Percentiles rank a stretch among this genome's conserved stretches.
phyloP scores from a whole-genome alignment of 2,888 invertebrate genomes.

The Caenorhabditis angaria region DNA sequence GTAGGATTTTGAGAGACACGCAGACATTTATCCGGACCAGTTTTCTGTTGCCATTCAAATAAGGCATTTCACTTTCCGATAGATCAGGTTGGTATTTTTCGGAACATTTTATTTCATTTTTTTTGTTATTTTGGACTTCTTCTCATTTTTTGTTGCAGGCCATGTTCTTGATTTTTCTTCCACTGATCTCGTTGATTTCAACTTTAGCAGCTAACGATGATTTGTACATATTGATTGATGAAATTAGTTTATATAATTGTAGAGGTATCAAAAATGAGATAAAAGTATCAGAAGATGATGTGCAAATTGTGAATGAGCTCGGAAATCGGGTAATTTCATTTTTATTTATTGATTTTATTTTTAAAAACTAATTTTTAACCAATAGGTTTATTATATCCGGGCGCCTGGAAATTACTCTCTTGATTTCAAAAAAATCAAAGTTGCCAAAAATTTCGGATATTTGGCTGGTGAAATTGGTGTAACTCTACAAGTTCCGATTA shows the following conservation, averaged over 20 bases:
- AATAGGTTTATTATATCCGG: slow-evolving; percentile 68
- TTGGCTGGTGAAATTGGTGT: slow-evolving; percentile 70
- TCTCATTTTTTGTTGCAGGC: neutral
- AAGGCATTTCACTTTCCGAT: slow-evolving; percentile 3
- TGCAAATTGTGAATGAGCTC: slow-evolving; percentile 67
- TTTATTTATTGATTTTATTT: neutral
- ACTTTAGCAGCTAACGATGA: slow-evolving; percentile 49
- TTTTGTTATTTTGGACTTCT: neutral
- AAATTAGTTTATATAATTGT: slow-evolving; percentile 68
- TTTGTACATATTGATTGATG: slow-evolving; percentile 68
- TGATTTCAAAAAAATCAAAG: slow-evolving; percentile 64
- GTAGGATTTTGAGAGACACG: neutral
- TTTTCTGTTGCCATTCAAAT: neutral
- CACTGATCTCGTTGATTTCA: neutral
- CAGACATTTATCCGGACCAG: neutral
- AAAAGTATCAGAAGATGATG: slow-evolving; percentile 68
- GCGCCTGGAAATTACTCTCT: slow-evolving; percentile 71
- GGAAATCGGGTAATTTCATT: slow-evolving; percentile 57
- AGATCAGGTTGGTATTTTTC: slow-evolving; percentile 3
- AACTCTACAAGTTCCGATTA: slow-evolving; percentile 69
- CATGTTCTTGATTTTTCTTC: neutral
- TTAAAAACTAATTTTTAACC: neutral
- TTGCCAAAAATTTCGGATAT: slow-evolving; percentile 61
- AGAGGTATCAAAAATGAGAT: slow-evolving; percentile 71
- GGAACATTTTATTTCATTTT: neutral